Base-by-base conservation (phyloP, 1,140 invertebrate genomes). In the Antheraea pernyi region DNA sequence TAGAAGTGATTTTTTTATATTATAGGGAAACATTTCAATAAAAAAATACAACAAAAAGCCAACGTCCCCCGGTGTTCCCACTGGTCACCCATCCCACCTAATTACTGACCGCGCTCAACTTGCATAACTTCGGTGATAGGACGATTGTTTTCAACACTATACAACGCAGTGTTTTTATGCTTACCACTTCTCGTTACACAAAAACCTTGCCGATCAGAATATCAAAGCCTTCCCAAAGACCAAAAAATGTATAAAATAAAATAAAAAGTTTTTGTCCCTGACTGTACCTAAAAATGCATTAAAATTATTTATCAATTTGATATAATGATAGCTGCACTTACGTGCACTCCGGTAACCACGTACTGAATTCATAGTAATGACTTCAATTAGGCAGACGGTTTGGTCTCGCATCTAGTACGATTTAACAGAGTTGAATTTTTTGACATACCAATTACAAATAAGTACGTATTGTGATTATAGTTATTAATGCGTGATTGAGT, bases 291-390 rank as follows among this genome's bases (percentile, higher is more conserved):
- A 65, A 67, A 75, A 70, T 74, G 63, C 72, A 78, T 72, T 65
- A 70, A 68, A 75, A 79, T 79, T 77, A 79, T 79, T 77, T 79
- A 79, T 77, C 77, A 77, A 79, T 79, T 77, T 79, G 68, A 65
- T 62, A 62, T 73, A 77, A 75, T 75, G 68, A 72, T 71, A 69
- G 61, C 46, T 62, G 58, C 67, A 61, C 67, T 67, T 18, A 48
- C 36, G 68, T 67, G 59, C 61, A 65, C 69, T 39, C 22, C 30
- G 8, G 46, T 53, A 53, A 6, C 46, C 46, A 53, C 46, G 46
- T 53, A 53, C 46, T 53, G 46, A 53, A 53, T 53, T 13, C 46
- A 53, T 53, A 48, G n/a, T 65, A 65, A 65, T 65, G 42, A 65
- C 64, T 48, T 65, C 64, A 65, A 65, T 65, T 48, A 53, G 64